Conservation (phyloP, 2,113 vertebrate genomes). For the Prolemur simus region DNA sequence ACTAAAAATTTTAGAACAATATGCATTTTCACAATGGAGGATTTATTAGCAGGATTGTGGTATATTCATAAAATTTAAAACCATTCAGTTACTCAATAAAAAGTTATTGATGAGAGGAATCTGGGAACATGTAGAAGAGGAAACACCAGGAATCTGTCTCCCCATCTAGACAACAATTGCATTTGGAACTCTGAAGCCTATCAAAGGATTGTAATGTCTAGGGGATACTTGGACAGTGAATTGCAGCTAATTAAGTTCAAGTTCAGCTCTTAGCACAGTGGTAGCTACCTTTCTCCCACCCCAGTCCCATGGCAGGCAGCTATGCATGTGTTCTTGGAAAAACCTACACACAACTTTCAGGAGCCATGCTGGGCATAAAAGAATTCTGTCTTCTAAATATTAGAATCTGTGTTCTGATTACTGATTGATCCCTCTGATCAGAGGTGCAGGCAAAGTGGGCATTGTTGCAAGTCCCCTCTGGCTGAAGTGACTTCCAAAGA, state of each 20-base stretch:
- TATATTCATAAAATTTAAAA: not conserved
- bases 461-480: not conserved
- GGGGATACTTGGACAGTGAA: not conserved
- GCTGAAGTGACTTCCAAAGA: not conserved
- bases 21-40: not conserved
- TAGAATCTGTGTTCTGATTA: not conserved
- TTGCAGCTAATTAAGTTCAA: not conserved
- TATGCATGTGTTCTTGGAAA: too few species aligned
- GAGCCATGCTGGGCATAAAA: too few species aligned
- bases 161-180: not conserved
- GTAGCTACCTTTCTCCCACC: not conserved
- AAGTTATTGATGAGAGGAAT: not conserved
- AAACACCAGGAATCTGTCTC: not conserved
- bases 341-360: too few species aligned
- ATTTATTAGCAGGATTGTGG: not conserved
- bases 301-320: not conserved
- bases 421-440: too few species aligned
- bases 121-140: not conserved
- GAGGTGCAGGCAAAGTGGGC: too few species aligned
- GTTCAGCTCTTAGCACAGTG: not conserved
- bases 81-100: not conserved
- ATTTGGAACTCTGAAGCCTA: not conserved
- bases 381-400: not conserved
- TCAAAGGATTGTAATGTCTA: not conserved
- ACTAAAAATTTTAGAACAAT: not conserved